Conservation (phyloP, 2,888 invertebrate genomes). For the Athripsodes cinereus region DNA sequence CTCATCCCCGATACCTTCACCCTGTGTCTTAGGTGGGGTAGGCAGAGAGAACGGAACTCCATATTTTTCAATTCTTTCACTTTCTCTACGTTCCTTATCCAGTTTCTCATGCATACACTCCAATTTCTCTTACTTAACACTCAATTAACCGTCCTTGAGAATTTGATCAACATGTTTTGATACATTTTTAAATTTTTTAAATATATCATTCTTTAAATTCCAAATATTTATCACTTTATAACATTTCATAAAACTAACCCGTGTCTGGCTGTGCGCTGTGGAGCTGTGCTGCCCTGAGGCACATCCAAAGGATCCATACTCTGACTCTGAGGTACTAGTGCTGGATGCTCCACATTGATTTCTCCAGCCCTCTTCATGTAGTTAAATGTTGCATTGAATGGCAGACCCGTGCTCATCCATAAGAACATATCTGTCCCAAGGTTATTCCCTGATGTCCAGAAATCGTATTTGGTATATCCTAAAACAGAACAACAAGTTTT, state of each 20-base stretch:
- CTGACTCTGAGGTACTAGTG: slow-evolving; percentile 36
- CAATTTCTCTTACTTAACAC: too few relatives aligned
- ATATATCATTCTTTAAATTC: too few relatives aligned
- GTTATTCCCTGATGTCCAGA: slow-evolving; percentile 86
- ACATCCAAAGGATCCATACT: slow-evolving; percentile 58
- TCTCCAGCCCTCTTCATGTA: slow-evolving; percentile 58
- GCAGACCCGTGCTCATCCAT: slow-evolving; percentile 85
- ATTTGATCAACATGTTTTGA: too few relatives aligned
- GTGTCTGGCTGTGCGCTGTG: slow-evolving; percentile 72
- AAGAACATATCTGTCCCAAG: slow-evolving; percentile 81
- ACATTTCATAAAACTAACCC: slow-evolving; percentile 55
- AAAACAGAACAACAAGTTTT: slow-evolving; percentile 27
- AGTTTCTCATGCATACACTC: too few relatives aligned
- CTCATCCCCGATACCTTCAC: too few relatives aligned
- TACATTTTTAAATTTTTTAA: too few relatives aligned
- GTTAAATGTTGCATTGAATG: slow-evolving; percentile 84
- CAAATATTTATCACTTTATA: too few relatives aligned
- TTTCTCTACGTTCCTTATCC: too few relatives aligned
- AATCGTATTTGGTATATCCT: slow-evolving; percentile 75
- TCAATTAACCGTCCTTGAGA: too few relatives aligned
- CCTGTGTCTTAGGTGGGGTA: too few relatives aligned
- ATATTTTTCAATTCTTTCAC: too few relatives aligned
- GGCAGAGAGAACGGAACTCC: too few relatives aligned
- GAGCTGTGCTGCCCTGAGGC: slow-evolving; percentile 68
- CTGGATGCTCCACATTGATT: slow-evolving; percentile 42